Percentiles rank a stretch among this genome's conserved stretches.
Evolutionary conservation across 1,140 invertebrate genomes (phyloP).

Genomic region (Heterodera carotae): DNA sequence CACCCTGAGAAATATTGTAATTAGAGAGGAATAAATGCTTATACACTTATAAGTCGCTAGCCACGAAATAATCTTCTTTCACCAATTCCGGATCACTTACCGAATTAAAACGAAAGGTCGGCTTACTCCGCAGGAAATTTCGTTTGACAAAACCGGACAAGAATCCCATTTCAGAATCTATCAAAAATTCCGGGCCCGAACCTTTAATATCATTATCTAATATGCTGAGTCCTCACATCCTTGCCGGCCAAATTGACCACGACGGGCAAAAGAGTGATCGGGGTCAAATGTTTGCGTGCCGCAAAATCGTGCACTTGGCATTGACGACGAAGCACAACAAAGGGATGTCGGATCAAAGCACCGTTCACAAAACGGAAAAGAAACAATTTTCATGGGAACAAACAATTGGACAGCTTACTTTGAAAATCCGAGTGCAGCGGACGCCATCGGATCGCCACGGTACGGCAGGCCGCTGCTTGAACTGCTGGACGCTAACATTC

Average conservation of each 20-base stretch:
- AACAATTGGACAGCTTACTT: constrained; percentile 16
- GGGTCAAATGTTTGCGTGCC: constrained; percentile 16
- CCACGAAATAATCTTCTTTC: no score
- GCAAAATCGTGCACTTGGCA: constrained; percentile 40
- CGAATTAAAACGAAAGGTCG: no score
- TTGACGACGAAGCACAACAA: constrained; percentile 32
- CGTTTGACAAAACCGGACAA: background rate
- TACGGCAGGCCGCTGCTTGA: constrained; percentile 6
- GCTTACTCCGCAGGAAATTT: no score
- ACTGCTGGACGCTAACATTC: background rate
- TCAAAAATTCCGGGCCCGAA: background rate
- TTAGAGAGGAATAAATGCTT: constrained; percentile 15
- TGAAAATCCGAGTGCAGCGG: constrained; percentile 21
- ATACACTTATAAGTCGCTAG: no score
- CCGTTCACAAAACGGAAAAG: constrained; percentile 37
- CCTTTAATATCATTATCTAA: background rate
- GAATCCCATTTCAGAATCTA: background rate
- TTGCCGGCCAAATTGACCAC: constrained; percentile 29
- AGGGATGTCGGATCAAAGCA: constrained; percentile 33
- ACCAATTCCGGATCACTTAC: no score
- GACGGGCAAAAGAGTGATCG: constrained; percentile 32
- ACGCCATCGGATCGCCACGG: constrained; percentile 25
- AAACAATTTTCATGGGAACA: background rate
- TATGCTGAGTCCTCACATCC: constrained; percentile 24
- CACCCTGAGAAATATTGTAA: constrained; percentile 32